These are phyloP conservation scores for Noctua fimbriata DNA, from an alignment of 2,888 invertebrate genomes.

Conservation along the genomic window DNA sequence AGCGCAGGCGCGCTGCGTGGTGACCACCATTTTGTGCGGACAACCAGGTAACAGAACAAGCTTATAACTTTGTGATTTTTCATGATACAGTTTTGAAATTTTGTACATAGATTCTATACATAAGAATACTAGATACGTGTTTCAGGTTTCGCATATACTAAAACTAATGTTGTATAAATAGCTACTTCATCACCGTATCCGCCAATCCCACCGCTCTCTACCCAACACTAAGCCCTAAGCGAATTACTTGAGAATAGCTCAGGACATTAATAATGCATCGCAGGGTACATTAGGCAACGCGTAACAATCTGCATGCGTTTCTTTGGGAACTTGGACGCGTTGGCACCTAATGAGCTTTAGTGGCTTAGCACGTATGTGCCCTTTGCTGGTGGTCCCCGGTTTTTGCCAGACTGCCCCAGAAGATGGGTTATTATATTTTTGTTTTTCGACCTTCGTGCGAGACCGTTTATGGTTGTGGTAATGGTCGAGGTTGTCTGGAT, in stretches of 20 bases:
- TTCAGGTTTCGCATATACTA: too few relatives aligned
- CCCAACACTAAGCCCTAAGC: neutral
- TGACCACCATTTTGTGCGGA: too few relatives aligned
- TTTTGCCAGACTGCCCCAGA: neutral
- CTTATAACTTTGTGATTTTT: too few relatives aligned
- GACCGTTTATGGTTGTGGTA: neutral
- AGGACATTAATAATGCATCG: conserved; percentile 79
- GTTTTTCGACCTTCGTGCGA: neutral
- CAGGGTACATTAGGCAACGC: conserved; percentile 70
- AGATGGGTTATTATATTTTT: neutral
- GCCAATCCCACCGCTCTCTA: neutral
- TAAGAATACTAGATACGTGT: too few relatives aligned
- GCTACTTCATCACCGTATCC: neutral
- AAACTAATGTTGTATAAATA: too few relatives aligned
- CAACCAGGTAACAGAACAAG: too few relatives aligned
- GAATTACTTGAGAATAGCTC: conserved; percentile 73
- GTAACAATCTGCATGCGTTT: conserved; percentile 69
- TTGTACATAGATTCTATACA: too few relatives aligned
- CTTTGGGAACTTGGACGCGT: conserved; percentile 52
- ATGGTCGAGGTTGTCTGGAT: too few relatives aligned
- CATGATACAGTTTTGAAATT: too few relatives aligned
- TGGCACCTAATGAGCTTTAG: conserved; percentile 44
- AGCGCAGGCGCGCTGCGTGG: too few relatives aligned
- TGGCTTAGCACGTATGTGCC: neutral
- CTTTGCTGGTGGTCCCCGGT: conserved; percentile 16